Evolutionary conservation across 2,888 invertebrate species (phyloP).

Genomic region (Anthoptus insignis): DNA sequence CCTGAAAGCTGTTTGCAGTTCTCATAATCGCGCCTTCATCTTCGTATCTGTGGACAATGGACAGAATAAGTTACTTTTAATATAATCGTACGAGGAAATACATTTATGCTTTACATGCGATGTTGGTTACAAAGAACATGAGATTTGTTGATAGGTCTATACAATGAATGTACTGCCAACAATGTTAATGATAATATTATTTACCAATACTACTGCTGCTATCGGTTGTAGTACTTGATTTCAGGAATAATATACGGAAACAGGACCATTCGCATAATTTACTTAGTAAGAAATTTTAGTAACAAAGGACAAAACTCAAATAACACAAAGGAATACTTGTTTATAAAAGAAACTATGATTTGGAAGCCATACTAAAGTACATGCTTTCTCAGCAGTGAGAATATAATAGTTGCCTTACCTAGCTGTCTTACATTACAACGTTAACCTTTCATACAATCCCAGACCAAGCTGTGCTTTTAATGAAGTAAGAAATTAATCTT

Average conservation of each 20-base stretch:
- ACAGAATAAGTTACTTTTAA: constrained; percentile 44
- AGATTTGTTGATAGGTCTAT: constrained; percentile 1
- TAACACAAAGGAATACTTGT: no score
- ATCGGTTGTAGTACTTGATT: background rate
- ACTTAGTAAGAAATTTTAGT: no score
- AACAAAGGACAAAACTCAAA: no score
- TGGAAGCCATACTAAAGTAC: background rate
- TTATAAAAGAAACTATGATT: background rate
- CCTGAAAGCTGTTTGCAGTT: constrained; percentile 69
- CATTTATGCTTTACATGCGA: constrained; percentile 1
- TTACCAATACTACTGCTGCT: background rate
- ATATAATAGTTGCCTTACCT: background rate
- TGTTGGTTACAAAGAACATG: constrained; percentile 1
- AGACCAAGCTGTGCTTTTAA: constrained; percentile 1
- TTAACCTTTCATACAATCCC: constrained; percentile 4
- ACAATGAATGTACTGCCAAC: background rate
- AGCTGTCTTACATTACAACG: background rate
- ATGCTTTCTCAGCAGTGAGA: background rate
- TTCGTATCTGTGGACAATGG: constrained; percentile 73
- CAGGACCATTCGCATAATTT: background rate
- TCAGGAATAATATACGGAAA: background rate
- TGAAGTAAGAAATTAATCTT: constrained; percentile 19
- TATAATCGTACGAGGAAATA: constrained; percentile 7
- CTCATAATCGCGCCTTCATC: constrained; percentile 78
- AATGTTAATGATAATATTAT: background rate